phyloP scores from a whole-genome alignment of 2,113 vertebrate genomes.

The Hyperopisus bebe region DNA sequence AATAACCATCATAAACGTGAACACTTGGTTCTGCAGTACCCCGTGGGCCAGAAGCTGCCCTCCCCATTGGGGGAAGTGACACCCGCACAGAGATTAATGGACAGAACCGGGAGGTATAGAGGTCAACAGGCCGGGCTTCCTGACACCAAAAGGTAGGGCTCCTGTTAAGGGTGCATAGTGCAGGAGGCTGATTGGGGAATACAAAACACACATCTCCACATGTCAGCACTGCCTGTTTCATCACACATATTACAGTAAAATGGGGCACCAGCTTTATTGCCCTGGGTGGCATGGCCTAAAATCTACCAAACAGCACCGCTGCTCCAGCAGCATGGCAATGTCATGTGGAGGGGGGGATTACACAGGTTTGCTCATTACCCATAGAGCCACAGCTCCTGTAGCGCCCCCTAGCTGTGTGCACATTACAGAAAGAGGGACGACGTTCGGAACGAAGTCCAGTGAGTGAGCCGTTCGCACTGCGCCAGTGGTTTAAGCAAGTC shows the following conservation, averaged over 20 bases:
- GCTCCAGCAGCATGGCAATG: neutral
- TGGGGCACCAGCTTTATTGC: neutral
- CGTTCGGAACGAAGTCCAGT: neutral
- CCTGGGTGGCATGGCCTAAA: neutral
- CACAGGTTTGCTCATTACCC: neutral
- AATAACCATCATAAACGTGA: neutral
- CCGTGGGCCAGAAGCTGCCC: neutral
- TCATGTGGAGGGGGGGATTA: neutral
- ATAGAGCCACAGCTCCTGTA: neutral
- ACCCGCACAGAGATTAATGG: slow-evolving; percentile 52
- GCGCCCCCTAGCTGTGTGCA: neutral
- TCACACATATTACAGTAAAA: neutral
- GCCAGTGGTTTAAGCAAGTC: neutral
- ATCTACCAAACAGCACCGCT: neutral
- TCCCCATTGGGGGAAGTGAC: neutral
- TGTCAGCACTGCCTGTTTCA: neutral
- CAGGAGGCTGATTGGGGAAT: neutral
- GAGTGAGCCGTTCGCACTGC: neutral
- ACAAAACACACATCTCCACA: neutral
- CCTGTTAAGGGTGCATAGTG: neutral
- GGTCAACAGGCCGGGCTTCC: slow-evolving; percentile 34
- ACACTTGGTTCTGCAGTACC: neutral
- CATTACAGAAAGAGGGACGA: neutral
- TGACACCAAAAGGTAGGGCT: slow-evolving; percentile 24
- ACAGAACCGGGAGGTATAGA: slow-evolving; percentile 34